phyloP scores from a whole-genome alignment of 2,113 vertebrate genomes.

The Neodon shergylaensis region DNA sequence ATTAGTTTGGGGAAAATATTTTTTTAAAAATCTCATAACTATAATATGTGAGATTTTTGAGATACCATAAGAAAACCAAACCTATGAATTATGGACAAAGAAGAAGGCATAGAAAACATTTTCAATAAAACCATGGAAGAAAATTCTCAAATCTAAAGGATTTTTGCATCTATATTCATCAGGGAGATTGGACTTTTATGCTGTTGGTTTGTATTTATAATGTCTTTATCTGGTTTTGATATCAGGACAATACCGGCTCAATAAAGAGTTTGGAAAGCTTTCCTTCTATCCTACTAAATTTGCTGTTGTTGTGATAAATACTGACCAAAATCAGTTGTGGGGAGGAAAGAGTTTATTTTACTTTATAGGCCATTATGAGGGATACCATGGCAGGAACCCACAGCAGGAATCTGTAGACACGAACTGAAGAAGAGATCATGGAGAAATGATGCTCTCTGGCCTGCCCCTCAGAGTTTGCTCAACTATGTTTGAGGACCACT shows the following conservation, averaged over 20 bases:
- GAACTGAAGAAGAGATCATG: background rate
- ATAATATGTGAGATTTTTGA: background rate
- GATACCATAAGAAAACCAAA: background rate
- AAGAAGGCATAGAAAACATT: background rate
- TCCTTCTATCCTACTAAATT: background rate
- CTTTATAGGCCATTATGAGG: background rate
- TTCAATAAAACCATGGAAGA: background rate
- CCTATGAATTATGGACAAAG: background rate
- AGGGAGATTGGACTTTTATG: background rate
- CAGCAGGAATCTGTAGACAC: background rate
- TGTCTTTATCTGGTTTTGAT: background rate
- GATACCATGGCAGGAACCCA: background rate
- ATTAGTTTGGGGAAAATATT: background rate
- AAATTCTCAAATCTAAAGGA: background rate
- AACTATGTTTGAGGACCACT: background rate
- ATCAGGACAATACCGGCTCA: background rate
- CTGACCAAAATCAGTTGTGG: background rate
- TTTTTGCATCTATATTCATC: background rate
- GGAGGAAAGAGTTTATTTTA: background rate
- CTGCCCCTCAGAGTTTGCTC: background rate
- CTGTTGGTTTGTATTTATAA: background rate
- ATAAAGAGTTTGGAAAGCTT: background rate
- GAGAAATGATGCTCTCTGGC: background rate
- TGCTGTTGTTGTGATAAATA: background rate
- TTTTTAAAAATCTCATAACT: background rate